These are phyloP conservation scores for Apeltes quadracus DNA, from an alignment of 2,113 vertebrate genomes.

Conservation along the genomic window DNA sequence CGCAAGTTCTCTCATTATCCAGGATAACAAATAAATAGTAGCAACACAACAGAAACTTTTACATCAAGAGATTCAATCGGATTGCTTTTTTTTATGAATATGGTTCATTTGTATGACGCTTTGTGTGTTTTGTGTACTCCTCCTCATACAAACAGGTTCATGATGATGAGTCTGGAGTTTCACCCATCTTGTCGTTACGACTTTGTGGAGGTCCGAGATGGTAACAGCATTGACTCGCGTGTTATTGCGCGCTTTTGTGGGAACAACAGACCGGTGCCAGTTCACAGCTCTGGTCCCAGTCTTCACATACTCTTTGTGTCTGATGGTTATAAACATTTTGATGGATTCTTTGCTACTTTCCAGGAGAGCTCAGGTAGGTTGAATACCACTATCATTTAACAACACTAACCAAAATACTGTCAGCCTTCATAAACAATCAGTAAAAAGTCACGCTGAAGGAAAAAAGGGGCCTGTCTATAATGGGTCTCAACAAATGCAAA, in stretches of 20 bases:
- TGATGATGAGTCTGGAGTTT: constrained; percentile 96
- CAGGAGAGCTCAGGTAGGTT: constrained; percentile 91
- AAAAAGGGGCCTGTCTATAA: constrained; percentile 16
- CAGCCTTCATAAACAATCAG: neutral
- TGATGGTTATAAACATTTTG: constrained; percentile 97
- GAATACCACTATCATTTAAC: neutral
- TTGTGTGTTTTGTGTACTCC: neutral
- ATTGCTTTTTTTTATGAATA: neutral
- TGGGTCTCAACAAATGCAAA: constrained; percentile 27
- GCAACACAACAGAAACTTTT: neutral
- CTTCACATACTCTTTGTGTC: constrained; percentile 94
- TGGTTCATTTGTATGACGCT: neutral
- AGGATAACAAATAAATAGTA: neutral
- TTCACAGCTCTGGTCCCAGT: constrained; percentile 87
- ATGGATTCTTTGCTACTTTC: constrained; percentile 94
- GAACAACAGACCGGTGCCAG: constrained; percentile 86
- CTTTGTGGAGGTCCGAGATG: constrained; percentile 92
- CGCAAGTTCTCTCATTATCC: constrained; percentile 14
- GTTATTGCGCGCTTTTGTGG: constrained; percentile 94
- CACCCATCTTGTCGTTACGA: constrained; percentile 97
- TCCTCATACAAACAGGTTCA: constrained; percentile 81
- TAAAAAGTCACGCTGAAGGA: neutral
- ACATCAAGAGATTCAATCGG: neutral
- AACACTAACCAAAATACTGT: neutral
- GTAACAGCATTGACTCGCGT: constrained; percentile 86